phyloP scores from a whole-genome alignment of 2,113 vertebrate genomes.

The Hydrolagus affinis region DNA sequence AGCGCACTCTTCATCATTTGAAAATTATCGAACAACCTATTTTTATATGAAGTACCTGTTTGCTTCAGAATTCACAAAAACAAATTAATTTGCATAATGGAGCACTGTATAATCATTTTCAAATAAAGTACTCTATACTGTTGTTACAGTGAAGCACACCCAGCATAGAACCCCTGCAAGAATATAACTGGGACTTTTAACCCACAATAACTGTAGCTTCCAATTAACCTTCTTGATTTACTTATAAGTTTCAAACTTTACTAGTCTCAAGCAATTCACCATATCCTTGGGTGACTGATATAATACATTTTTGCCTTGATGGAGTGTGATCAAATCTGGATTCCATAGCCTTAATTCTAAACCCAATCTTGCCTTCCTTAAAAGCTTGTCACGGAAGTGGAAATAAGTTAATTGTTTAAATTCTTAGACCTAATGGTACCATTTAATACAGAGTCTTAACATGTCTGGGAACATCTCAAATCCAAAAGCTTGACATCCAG shows the following conservation, averaged over 20 bases:
- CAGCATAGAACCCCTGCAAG: background rate
- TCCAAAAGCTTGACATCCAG: too few relatives aligned
- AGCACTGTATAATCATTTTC: background rate
- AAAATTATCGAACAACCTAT: background rate
- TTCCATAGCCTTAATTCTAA: too few relatives aligned
- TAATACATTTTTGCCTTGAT: slow-evolving; percentile 43
- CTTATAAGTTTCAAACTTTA: background rate
- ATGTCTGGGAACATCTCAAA: background rate
- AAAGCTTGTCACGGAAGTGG: background rate
- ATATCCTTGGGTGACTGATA: background rate
- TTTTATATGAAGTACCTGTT: too few relatives aligned
- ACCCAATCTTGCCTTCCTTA: too few relatives aligned
- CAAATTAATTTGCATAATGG: background rate
- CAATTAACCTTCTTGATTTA: background rate
- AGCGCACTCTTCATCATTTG: background rate
- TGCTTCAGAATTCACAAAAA: too few relatives aligned
- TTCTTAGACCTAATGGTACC: background rate
- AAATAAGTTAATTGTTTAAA: background rate
- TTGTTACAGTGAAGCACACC: background rate
- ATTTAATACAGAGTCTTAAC: background rate
- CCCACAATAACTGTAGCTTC: background rate
- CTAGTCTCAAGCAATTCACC: background rate
- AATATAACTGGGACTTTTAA: background rate
- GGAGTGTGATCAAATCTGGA: background rate
- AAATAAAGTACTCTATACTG: background rate